Evolutionary conservation across 2,113 vertebrate species (phyloP).

Genomic region (Pongo abelii): DNA sequence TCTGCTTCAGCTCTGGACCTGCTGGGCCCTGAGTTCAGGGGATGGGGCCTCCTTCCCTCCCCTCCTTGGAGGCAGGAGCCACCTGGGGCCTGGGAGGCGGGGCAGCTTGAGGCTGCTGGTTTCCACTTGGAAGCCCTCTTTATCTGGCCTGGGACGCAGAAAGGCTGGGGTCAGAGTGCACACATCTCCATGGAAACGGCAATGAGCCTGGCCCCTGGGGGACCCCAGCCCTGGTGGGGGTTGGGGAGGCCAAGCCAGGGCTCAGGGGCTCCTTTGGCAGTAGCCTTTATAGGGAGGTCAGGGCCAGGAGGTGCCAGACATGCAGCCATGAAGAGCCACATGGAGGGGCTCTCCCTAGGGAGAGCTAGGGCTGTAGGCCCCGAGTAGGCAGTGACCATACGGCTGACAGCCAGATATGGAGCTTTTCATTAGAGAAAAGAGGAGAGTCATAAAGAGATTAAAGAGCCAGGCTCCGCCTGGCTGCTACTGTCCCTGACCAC

Average conservation of each 20-base stretch:
- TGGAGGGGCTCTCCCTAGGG: neutral
- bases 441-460: neutral
- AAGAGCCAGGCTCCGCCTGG: neutral
- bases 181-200: slow-evolving; percentile 77
- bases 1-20: neutral
- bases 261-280: slow-evolving; percentile 16
- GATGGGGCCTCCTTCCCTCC: neutral
- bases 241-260: neutral
- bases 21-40: neutral
- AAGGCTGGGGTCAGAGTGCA: slow-evolving; percentile 78
- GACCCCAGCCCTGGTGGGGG: slow-evolving; percentile 54
- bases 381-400: neutral
- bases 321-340: neutral
- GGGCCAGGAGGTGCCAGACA: neutral
- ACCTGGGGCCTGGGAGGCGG: slow-evolving; percentile 55
- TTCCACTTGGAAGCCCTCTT: slow-evolving; percentile 78
- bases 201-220: slow-evolving; percentile 66
- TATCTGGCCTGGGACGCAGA: slow-evolving; percentile 69
- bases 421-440: neutral
- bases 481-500: neutral
- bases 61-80: slow-evolving; percentile 14
- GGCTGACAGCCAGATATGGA: neutral
- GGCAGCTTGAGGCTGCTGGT: slow-evolving; percentile 4
- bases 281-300: neutral
- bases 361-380: neutral